phyloP scores from a whole-genome alignment of 1,140 invertebrate species.

The Vanessa atalanta region DNA sequence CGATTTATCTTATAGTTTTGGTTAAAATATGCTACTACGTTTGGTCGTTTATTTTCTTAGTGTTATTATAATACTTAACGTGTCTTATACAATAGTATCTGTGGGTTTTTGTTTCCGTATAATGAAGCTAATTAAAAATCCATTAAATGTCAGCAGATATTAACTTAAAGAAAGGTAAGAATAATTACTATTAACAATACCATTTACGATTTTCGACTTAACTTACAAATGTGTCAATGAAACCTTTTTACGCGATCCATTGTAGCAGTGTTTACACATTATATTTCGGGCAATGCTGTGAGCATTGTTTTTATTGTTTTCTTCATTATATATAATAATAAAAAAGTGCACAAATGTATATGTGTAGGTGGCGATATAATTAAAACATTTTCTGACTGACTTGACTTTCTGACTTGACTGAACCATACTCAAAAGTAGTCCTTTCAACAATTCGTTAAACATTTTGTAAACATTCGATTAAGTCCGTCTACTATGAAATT shows the following conservation, averaged over 20 bases:
- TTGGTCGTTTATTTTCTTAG: conserved; percentile 15
- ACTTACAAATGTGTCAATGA: not conserved
- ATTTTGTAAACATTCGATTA: too few species aligned
- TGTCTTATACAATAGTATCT: conserved; percentile 20
- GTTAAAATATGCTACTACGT: conserved; percentile 22
- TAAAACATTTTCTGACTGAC: too few species aligned
- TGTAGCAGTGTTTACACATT: too few species aligned
- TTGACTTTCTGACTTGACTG: too few species aligned
- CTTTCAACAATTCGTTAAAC: too few species aligned
- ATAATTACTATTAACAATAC: conserved; percentile 12
- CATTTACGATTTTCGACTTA: not conserved
- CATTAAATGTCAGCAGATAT: conserved; percentile 31
- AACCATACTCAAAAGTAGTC: too few species aligned
- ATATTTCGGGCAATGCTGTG: too few species aligned
- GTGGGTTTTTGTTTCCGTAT: conserved; percentile 27
- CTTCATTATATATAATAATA: too few species aligned
- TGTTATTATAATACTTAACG: conserved; percentile 29
- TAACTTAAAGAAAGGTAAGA: conserved; percentile 32
- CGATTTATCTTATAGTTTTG: not conserved
- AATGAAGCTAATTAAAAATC: conserved; percentile 19
- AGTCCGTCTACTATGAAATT: too few species aligned
- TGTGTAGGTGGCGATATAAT: too few species aligned
- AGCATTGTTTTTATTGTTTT: too few species aligned
- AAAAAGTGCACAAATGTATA: too few species aligned
- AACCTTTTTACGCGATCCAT: not conserved